Percentiles rank a stretch among this genome's conserved stretches.
Conservation (phyloP, 1,140 invertebrate genomes). For the Leptopilina boulardi region DNA sequence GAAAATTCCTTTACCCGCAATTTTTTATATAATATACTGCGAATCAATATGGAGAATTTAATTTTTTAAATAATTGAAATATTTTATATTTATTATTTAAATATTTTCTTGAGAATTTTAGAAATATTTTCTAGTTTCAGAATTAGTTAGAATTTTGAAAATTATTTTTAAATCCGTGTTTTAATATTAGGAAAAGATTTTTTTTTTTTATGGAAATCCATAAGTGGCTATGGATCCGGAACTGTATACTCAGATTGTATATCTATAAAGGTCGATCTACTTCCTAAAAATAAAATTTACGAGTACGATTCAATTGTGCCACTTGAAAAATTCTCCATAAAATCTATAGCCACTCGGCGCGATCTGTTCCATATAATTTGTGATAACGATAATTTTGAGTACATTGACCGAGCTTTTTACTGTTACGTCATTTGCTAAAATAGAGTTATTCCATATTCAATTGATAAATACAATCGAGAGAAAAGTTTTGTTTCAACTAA, state of each 20-base stretch:
- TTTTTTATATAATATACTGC: too few species aligned
- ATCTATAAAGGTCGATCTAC: conserved; percentile 15
- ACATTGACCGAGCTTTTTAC: conserved; percentile 7
- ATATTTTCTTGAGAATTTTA: neutral
- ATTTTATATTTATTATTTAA: neutral
- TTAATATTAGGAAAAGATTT: neutral
- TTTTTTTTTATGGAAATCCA: neutral
- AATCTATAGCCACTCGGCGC: conserved; percentile 13
- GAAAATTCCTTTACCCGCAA: neutral
- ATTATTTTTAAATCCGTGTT: neutral
- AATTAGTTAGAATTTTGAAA: neutral
- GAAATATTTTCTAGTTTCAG: too few species aligned
- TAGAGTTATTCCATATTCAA: neutral
- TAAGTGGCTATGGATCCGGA: conserved; percentile 8
- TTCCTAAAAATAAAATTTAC: conserved; percentile 25
- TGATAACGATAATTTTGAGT: neutral
- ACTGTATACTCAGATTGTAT: neutral
- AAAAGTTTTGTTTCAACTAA: too few species aligned
- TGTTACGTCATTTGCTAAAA: neutral
- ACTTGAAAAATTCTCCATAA: conserved; percentile 22
- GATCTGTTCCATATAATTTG: conserved; percentile 21
- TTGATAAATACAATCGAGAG: too few species aligned
- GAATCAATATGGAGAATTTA: too few species aligned
- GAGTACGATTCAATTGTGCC: neutral
- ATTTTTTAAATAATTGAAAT: neutral